phyloP scores from a whole-genome alignment of 1,140 invertebrate genomes.

The Limonius californicus region DNA sequence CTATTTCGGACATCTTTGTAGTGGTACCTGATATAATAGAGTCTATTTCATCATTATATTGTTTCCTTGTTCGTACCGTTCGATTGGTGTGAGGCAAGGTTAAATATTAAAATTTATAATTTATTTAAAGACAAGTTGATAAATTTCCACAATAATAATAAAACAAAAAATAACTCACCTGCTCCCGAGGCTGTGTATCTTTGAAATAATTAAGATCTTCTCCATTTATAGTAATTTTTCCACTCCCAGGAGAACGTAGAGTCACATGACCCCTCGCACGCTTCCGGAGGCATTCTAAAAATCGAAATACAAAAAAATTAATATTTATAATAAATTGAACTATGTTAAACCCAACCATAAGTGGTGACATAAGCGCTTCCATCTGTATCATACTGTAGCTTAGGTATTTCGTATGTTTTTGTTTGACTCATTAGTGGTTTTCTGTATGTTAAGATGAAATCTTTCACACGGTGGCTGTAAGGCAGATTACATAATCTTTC shows the following conservation, averaged over 20 bases:
- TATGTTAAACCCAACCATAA: constrained; percentile 49
- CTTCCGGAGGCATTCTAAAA: constrained; percentile 70
- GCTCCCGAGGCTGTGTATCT: constrained; percentile 65
- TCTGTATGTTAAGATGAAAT: constrained; percentile 70
- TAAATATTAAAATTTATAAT: no score
- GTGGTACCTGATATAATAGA: no score
- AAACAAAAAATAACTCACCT: constrained; percentile 55
- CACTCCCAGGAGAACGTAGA: constrained; percentile 71
- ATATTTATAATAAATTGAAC: neutral
- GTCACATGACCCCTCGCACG: constrained; percentile 63
- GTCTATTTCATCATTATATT: no score
- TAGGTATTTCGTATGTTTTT: constrained; percentile 53
- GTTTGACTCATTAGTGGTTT: constrained; percentile 55
- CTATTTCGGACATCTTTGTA: no score
- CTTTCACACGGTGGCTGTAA: constrained; percentile 60
- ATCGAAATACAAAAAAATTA: neutral
- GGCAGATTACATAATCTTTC: constrained; percentile 69
- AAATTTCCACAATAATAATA: neutral
- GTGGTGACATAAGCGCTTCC: constrained; percentile 65
- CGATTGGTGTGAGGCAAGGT: no score
- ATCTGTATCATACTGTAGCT: constrained; percentile 63
- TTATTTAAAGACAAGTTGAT: neutral
- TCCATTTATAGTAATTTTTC: constrained; percentile 79
- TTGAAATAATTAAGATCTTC: constrained; percentile 72
- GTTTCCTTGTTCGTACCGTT: no score